Base-by-base conservation (phyloP, 2,113 vertebrate genomes). In the Phyllostomus discolor region DNA sequence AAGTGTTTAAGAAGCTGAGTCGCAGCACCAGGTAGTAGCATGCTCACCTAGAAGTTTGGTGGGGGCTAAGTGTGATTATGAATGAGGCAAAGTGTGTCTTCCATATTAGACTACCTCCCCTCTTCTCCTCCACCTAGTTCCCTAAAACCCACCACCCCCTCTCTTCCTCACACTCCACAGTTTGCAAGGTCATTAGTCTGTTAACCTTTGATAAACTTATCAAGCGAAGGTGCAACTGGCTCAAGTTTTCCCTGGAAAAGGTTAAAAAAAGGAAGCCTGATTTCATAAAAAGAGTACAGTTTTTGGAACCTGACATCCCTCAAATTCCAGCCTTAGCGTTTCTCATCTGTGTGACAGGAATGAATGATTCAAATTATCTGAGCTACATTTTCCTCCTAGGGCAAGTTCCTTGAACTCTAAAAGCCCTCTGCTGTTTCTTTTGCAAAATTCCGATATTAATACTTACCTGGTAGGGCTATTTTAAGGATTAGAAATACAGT, bases 401-500 rank as follows among this genome's bases (percentile, higher is more conserved):
- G 57, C 12, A 84, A 62, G 46, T 50, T 94, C 26, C 59, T 64
- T 95, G n/a, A 96, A 85, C 48, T 83, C 82, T 69, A 31, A 31
- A 26, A 72, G 14, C 20, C 38, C 38, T 57, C 28, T 22, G 72
- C 59, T 92, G 35, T 66, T 80, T 82, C 50, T 59, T 90, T 73
- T 73, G 20, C 57, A 76, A 95, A 59, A 88, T 67, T 50, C 78
- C 72, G 31, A 33, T 76, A 76, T 54, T 92, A 93, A 76, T 66
- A 81, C 69, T 79, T 81, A 64, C 80, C 48, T 57, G 28, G 70
- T 22, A 81, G 26, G 57, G 16, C 26, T 90, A 86, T 87, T 95
- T 75, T 84, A 92, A 95, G 73, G 35, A 57, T 92, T 52, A 70
- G 52, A 90, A 86, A 66, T 90, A 75, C 10, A 50, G 20, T n/a